Evolutionary conservation across 1,140 invertebrate genomes (phyloP).

Genomic region (Aphidius ervi): DNA sequence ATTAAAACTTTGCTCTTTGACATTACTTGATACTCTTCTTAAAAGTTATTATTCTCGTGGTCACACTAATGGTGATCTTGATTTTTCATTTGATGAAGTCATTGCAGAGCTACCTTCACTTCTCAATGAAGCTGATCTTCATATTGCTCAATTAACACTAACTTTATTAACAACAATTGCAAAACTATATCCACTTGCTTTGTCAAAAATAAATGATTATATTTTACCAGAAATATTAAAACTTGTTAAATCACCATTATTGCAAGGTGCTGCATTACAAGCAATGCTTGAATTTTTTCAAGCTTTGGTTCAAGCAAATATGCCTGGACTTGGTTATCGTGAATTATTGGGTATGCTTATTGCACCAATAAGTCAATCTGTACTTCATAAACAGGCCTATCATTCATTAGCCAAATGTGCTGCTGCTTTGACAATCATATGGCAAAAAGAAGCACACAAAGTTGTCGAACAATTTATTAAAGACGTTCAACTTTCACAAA

Average conservation of each 20-base stretch:
- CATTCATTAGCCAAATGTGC: conserved; percentile 94
- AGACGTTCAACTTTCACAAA: conserved; percentile 70
- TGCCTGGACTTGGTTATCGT: conserved; percentile 75
- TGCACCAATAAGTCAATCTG: conserved; percentile 55
- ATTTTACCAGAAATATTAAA: conserved; percentile 83
- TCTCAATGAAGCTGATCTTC: conserved; percentile 89
- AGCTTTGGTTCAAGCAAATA: conserved; percentile 76
- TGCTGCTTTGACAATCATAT: conserved; percentile 82
- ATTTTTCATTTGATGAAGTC: conserved; percentile 61
- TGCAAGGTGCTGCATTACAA: conserved; percentile 80
- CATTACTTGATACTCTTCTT: conserved; percentile 85
- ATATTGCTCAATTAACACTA: conserved; percentile 89
- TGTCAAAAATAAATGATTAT: conserved; percentile 62
- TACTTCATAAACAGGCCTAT: conserved; percentile 74
- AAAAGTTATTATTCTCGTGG: conserved; percentile 76
- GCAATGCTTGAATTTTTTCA: conserved; percentile 90
- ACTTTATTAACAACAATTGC: conserved; percentile 74
- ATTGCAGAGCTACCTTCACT: conserved; percentile 83
- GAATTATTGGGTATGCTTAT: conserved; percentile 74
- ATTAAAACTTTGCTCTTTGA: conserved; percentile 86
- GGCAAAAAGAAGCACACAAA: conserved; percentile 66
- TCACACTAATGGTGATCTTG: conserved; percentile 58
- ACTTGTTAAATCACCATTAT: conserved; percentile 84
- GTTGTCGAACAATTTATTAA: conserved; percentile 82
- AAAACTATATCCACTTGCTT: conserved; percentile 62